These are phyloP conservation scores for Salarias fasciatus DNA, from an alignment of 2,797 vertebrate genomes.

Conservation along the genomic window DNA sequence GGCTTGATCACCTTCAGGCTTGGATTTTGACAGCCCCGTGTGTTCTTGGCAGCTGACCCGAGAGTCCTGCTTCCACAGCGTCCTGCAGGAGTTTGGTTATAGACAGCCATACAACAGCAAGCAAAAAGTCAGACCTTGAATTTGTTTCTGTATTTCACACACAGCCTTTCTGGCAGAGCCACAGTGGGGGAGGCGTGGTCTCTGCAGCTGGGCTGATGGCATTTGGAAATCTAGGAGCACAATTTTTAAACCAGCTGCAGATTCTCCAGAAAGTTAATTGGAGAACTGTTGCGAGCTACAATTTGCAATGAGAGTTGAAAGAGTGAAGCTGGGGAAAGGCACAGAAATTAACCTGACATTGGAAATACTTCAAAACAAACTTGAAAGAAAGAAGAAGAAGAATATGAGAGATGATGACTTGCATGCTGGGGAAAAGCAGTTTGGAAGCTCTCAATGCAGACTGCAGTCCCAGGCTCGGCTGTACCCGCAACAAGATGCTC, in stretches of 20 bases:
- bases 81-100: slow-evolving; percentile 29
- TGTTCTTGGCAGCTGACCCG: slow-evolving; percentile 24
- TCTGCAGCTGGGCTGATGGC: slow-evolving; percentile 4
- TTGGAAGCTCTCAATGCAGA: neutral
- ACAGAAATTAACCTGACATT: neutral
- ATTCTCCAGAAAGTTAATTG: slow-evolving; percentile 17
- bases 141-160: slow-evolving; percentile 17
- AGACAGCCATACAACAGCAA: slow-evolving; percentile 20
- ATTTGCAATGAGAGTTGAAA: neutral
- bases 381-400: slow-evolving; percentile 1
- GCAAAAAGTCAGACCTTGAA: too few species aligned
- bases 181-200: slow-evolving; percentile 8
- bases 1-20: neutral
- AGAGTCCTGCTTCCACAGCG: slow-evolving; percentile 5
- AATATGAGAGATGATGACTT: neutral
- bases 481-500: neutral
- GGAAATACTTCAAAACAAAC: neutral
- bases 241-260: slow-evolving; percentile 22
- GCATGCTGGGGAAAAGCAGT: slow-evolving; percentile 1
- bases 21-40: too few species aligned
- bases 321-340: slow-evolving; percentile 2
- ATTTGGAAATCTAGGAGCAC: neutral
- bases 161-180: too few species aligned
- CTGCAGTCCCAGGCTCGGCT: slow-evolving; percentile 4
- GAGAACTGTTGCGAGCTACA: slow-evolving; percentile 6